A percentile compares a stretch with the other conserved stretches of the same genome.
Conservation (phyloP, 1,140 invertebrate species). For the Tetragnatha versicolor region DNA sequence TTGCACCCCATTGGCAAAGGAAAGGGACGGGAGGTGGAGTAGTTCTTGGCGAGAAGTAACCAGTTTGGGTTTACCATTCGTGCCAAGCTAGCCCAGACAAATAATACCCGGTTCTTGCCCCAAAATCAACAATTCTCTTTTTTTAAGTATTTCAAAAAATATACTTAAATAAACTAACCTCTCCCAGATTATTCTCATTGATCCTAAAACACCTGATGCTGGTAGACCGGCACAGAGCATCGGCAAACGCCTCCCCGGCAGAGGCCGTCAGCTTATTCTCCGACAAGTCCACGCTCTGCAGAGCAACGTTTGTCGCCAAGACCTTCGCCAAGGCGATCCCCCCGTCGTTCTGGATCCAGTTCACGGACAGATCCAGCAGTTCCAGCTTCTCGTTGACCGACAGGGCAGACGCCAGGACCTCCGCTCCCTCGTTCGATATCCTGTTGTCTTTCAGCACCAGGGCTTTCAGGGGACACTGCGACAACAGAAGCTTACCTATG, state of each 20-base stretch:
- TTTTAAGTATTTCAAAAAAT: neutral
- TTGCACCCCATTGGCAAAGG: too few relatives aligned
- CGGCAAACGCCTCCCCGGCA: neutral
- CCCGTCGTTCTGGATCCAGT: conserved; percentile 23
- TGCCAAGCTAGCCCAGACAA: too few relatives aligned
- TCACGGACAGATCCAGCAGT: conserved; percentile 21
- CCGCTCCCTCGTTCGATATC: neutral
- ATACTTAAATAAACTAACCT: neutral
- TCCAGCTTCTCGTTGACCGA: neutral
- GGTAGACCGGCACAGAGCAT: neutral
- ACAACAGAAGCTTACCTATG: conserved; percentile 6
- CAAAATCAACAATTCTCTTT: too few relatives aligned
- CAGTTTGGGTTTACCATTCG: too few relatives aligned
- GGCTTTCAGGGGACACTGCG: neutral
- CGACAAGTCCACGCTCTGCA: conserved; percentile 22
- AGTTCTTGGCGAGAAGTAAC: too few relatives aligned
- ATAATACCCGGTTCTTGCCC: too few relatives aligned
- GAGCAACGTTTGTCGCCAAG: neutral
- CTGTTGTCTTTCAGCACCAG: conserved; percentile 16
- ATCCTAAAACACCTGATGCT: neutral
- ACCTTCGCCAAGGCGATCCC: conserved; percentile 2
- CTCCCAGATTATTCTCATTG: neutral
- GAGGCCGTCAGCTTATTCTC: neutral
- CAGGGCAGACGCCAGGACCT: conserved; percentile 3
- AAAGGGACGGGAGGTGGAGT: too few relatives aligned